Conservation (phyloP, 2,888 invertebrate species). For the Drosophila yooni region DNA sequence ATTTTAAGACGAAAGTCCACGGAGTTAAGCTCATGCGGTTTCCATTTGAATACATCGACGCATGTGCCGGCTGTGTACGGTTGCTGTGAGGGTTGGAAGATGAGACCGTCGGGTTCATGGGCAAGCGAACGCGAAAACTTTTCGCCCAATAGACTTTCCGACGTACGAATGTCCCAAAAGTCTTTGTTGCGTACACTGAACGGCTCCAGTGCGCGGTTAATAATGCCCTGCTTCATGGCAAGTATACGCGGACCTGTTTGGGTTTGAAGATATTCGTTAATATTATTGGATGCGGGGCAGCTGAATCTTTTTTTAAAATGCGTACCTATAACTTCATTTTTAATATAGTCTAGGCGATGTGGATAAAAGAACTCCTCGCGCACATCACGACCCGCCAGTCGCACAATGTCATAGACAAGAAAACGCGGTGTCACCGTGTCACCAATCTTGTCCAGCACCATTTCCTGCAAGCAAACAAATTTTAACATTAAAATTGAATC, state of each 20-base stretch:
- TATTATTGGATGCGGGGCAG: not conserved
- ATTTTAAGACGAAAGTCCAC: constrained; percentile 97
- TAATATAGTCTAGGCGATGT: constrained; percentile 91
- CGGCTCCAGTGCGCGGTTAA: constrained; percentile 92
- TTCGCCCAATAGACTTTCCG: constrained; percentile 90
- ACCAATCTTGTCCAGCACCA: constrained; percentile 95
- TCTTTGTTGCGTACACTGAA: constrained; percentile 96
- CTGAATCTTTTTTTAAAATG: constrained; percentile 7
- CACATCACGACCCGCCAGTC: constrained; percentile 91
- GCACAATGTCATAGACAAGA: constrained; percentile 97
- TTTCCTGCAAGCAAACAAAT: constrained; percentile 89
- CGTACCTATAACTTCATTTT: constrained; percentile 89
- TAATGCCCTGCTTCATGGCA: constrained; percentile 91
- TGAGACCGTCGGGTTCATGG: constrained; percentile 98
- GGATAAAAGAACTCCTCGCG: constrained; percentile 91
- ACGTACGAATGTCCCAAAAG: constrained; percentile 94
- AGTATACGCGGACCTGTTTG: constrained; percentile 86
- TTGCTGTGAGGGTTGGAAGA: constrained; percentile 97
- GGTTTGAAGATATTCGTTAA: not conserved
- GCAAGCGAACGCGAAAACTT: constrained; percentile 93
- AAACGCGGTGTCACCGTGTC: constrained; percentile 93
- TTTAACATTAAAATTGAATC: not conserved
- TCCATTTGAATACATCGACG: constrained; percentile 97
- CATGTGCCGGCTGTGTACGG: constrained; percentile 94
- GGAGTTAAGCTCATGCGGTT: constrained; percentile 96